Base-by-base conservation (phyloP, 2,888 invertebrate genomes). In the Oligia fasciuncula region DNA sequence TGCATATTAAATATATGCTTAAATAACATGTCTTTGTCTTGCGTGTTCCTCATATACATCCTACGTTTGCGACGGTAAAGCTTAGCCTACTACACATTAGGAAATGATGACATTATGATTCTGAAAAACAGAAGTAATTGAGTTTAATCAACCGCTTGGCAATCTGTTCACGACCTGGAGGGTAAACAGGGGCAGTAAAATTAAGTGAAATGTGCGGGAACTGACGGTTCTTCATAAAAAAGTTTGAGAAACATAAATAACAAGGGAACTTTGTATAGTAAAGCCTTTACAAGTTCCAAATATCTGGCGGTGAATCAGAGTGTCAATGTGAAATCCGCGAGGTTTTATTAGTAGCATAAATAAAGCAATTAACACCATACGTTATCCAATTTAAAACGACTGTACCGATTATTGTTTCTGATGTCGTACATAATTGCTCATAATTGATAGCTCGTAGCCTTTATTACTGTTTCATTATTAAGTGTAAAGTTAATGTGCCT, bases 361-460 rank as follows among this genome's bases (percentile, higher is more conserved):
- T 92, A 90, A 90, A 90, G 89, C 91, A 91, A 92, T 94, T 92
- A 93, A 90, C 91, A 90, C 90, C 79, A 83, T 84, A 91, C 89
- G 87, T 87, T 83, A 86, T 85, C 87, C 88, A 90, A 89, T 91
- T 90, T 87, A 88, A 90, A 92, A 83, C 85, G 85, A 90, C 85
- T 84, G 88, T 79, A 77, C 80, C 76, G 81, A 86, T 87, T 88
- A 91, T 90, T 90, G 89, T 89, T 91, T 91, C 85, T 88, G 83
- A 87, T 88, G 80, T 81, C 76, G 77, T 80, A 75, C 79, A 73
- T 82, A 84, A 84, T 79, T 86, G 87, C 69, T 84, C 71, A 73
- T 86, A 88, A 86, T 85, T 83, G 84, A 86, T 86, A 82, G 70
- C 77, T 79, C 66, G 83, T 78, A 73, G 82, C 79, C 73, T 79